Conservation (phyloP, 35 echinoderm and acorn worm species). For the Acanthaster planci region DNA sequence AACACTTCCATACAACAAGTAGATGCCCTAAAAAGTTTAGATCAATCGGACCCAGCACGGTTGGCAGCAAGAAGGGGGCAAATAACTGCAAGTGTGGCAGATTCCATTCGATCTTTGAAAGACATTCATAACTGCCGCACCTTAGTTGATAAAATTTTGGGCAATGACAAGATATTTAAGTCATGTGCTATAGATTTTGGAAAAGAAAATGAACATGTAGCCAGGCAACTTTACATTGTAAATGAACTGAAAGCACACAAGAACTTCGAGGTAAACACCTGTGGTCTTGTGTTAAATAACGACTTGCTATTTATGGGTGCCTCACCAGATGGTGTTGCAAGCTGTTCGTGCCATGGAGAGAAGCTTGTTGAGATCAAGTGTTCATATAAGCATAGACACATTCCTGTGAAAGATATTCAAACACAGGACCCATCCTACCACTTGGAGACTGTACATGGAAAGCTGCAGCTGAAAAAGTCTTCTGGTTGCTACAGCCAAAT, state of each 20-base stretch:
- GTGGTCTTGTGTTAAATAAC: no score
- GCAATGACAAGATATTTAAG: no score
- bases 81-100: constrained; percentile 52
- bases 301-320: constrained; percentile 37
- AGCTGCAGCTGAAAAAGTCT: constrained; percentile 23
- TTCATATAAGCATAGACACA: constrained; percentile 19
- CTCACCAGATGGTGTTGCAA: constrained; percentile 48
- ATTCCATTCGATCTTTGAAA: not conserved
- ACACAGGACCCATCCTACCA: not conserved
- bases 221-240: no score
- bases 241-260: no score
- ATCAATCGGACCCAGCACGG: constrained; percentile 42
- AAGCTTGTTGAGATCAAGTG: constrained; percentile 30
- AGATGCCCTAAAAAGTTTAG: not conserved
- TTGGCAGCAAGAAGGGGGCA: constrained; percentile 34
- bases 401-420: not conserved
- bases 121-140: no score
- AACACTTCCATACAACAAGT: no score
- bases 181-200: no score
- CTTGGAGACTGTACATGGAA: not conserved
- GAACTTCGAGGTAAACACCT: no score
- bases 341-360: constrained; percentile 32
- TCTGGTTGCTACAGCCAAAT: constrained; percentile 26
- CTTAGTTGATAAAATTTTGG: no score
- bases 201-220: no score